These are phyloP conservation scores for Aproaerema taeniolella DNA, from an alignment of 2,888 invertebrate genomes.

Conservation along the genomic window DNA sequence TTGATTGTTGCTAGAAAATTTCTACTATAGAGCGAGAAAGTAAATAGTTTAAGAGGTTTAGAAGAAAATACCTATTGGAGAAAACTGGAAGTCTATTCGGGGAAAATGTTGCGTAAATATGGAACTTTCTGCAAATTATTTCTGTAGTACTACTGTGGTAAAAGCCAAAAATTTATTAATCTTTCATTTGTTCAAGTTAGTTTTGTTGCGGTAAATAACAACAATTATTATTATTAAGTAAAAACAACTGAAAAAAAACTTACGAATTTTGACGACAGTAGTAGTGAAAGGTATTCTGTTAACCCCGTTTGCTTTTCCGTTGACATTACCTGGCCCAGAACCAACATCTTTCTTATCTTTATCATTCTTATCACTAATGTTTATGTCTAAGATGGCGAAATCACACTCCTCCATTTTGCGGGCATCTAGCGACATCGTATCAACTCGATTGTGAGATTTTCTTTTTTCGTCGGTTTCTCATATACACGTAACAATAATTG, in stretches of 20 bases:
- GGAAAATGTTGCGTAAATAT: too few relatives aligned
- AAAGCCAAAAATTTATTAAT: too few relatives aligned
- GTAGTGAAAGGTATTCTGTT: constrained; percentile 35
- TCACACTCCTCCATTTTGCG: constrained; percentile 48
- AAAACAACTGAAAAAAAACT: constrained; percentile 32
- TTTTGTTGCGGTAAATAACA: too few relatives aligned
- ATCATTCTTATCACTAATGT: constrained; percentile 36
- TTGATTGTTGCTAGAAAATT: too few relatives aligned
- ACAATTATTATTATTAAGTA: too few relatives aligned
- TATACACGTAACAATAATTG: constrained; percentile 15
- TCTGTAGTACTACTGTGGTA: too few relatives aligned
- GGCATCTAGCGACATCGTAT: neutral
- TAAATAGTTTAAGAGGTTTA: too few relatives aligned
- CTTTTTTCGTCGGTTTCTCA: constrained; percentile 1
- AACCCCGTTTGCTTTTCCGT: constrained; percentile 30
- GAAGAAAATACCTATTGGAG: constrained; percentile 20
- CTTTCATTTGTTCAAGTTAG: too few relatives aligned
- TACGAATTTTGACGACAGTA: constrained; percentile 62
- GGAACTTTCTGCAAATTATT: too few relatives aligned
- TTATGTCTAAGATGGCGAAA: constrained; percentile 57
- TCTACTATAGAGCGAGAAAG: constrained; percentile 14
- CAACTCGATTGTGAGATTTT: too few relatives aligned
- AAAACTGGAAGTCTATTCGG: too few relatives aligned
- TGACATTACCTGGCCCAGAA: constrained; percentile 24
- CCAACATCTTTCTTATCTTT: constrained; percentile 39